phyloP scores from a whole-genome alignment of 2,113 vertebrate species.

The Peromyscus polionotus region DNA sequence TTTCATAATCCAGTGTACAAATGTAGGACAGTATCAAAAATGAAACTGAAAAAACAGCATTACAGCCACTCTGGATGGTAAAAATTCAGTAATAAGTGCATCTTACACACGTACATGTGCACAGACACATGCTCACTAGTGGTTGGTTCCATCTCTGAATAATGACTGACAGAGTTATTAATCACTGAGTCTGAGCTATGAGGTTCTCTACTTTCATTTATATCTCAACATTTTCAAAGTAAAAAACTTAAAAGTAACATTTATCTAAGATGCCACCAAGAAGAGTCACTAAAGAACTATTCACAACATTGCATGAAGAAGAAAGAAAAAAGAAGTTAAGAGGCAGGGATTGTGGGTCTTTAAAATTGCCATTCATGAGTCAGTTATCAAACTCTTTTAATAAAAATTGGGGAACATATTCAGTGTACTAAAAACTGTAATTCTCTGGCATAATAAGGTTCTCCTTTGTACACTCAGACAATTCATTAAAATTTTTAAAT shows the following conservation, averaged over 20 bases:
- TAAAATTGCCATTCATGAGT: background rate
- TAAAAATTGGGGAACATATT: background rate
- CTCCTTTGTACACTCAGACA: background rate
- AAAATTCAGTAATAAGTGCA: background rate
- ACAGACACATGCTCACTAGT: background rate
- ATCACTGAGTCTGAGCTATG: background rate
- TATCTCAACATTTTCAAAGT: constrained; percentile 4
- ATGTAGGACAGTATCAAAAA: background rate
- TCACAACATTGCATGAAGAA: background rate
- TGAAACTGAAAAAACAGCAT: background rate
- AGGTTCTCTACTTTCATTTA: background rate
- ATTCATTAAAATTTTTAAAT: background rate
- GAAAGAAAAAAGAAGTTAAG: background rate
- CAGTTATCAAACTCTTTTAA: background rate
- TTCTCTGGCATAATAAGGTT: accelerated
- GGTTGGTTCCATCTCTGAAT: background rate
- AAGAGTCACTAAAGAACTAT: background rate
- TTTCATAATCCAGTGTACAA: background rate
- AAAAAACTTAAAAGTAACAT: background rate
- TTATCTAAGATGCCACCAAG: background rate
- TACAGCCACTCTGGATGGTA: background rate
- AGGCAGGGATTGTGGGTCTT: background rate
- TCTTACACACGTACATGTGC: background rate
- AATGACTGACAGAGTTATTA: background rate
- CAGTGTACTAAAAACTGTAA: background rate